Conservation (phyloP, 2,888 invertebrate species). For the Gnatocerus cornutus region DNA sequence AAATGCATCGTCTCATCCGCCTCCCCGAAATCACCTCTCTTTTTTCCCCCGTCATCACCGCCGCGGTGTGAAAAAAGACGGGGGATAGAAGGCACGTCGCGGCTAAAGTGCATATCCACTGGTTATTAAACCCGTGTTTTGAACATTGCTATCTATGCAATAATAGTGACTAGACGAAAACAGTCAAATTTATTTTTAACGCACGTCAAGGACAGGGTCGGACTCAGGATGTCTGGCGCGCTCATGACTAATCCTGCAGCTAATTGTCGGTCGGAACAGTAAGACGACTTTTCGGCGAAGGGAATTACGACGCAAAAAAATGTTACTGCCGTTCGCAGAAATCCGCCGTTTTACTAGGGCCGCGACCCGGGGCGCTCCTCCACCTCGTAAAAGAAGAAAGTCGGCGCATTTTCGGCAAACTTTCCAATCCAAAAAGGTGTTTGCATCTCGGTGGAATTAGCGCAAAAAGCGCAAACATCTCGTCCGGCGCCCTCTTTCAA, state of each 20-base stretch:
- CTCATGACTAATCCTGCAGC: constrained; percentile 38
- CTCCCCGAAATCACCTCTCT: constrained; percentile 28
- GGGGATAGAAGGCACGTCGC: constrained; percentile 23
- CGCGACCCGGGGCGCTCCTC: constrained; percentile 13
- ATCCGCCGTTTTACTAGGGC: constrained; percentile 14
- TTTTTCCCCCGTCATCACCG: background rate
- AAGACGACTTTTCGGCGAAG: constrained; percentile 26
- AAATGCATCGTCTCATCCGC: constrained; percentile 56
- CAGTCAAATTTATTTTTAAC: constrained; percentile 66
- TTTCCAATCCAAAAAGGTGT: background rate
- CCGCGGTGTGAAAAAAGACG: background rate
- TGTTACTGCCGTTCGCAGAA: constrained; percentile 32
- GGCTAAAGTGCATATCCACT: constrained; percentile 63
- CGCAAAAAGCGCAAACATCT: constrained; percentile 9
- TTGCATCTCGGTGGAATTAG: background rate
- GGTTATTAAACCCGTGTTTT: constrained; percentile 70
- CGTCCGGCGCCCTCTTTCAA: constrained; percentile 25
- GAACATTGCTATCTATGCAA: constrained; percentile 69
- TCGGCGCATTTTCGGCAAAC: no score
- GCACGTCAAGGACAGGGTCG: constrained; percentile 57
- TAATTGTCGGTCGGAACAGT: constrained; percentile 8
- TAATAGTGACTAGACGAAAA: constrained; percentile 70
- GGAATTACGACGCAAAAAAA: constrained; percentile 25
- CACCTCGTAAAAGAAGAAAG: constrained; percentile 3
- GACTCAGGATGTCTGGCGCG: constrained; percentile 45